Evolutionary conservation across 1,140 invertebrate species (phyloP), one percentile per base, ranked within the genome.

Genomic region (Phthorimaea operculella): DNA sequence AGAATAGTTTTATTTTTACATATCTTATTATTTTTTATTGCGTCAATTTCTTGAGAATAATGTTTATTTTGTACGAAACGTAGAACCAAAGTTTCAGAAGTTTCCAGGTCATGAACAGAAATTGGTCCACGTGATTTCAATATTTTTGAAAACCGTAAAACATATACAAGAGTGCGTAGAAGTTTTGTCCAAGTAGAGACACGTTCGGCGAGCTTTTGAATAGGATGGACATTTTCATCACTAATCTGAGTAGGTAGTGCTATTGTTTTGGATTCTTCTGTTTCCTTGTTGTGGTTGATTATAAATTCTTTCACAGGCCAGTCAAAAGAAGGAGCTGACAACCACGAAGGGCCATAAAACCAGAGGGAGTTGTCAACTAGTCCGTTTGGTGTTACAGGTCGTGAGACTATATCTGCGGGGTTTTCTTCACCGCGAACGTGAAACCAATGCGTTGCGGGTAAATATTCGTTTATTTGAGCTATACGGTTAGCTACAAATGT

Each of bases 401-500:
- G 44, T 3, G 66, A 71, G 15, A 66, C 59, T 36, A 67, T 67
- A 53, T 74, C 66, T 9, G 61, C 63, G 7, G 74, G 70, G 52
- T 74, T 76, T n/a, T 70, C 60, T n/a, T 48, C 48, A 2, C 70
- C 68, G 0, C 54, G 16, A 0, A 69, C 54, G 47, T 70, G 63
- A 49, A 57, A 17, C 77, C 81, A 87, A 21, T 60, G 15, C n/a
- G 47, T 49, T 12, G 56, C 5, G n/a, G 47, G 7, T 10, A 61
- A 17, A 12, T 56, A 51, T 1, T 59, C 59, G 47, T 71, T 73
- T 45, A 87, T 83, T 66, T 81, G 64, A 11, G 60, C 21, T 10
- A 45, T 45, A 45, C 42, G 42, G 8, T 8, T 45, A n/a, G 42
- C 42, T 45, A n/a, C 14, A n/a, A 45, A 45, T 15, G 42, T 45